Conservation (phyloP, 2,797 vertebrate genomes). For the Limnodromus scolopaceus region DNA sequence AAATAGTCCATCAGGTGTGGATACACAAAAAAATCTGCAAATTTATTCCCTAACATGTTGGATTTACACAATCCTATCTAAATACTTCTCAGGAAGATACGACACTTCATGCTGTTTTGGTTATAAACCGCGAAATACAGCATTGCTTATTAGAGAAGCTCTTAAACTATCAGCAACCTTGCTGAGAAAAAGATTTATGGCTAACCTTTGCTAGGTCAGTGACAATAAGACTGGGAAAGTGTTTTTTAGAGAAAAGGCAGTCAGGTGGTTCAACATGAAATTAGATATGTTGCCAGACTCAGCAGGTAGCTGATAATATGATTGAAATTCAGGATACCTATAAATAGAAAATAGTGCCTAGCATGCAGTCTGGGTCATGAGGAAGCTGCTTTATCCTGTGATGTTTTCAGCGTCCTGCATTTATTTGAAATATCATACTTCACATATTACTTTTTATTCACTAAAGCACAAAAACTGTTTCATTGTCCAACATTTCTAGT, state of each 20-base stretch:
- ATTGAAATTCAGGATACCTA: conserved; percentile 48
- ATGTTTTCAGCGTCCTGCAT: not conserved
- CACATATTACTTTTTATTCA: not conserved
- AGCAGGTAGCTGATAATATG: conserved; percentile 50
- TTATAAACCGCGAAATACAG: conserved; percentile 12
- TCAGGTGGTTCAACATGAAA: conserved; percentile 60
- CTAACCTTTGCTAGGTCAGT: conserved; percentile 64
- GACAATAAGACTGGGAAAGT: conserved; percentile 39
- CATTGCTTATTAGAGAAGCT: conserved; percentile 43
- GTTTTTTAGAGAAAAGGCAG: conserved; percentile 51
- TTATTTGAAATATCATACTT: not conserved
- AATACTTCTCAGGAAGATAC: conserved; percentile 1
- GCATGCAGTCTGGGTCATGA: not conserved
- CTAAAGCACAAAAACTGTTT: not conserved
- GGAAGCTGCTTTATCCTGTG: not conserved
- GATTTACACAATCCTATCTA: conserved; percentile 2
- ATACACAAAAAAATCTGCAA: not conserved
- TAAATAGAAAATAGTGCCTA: conserved; percentile 40
- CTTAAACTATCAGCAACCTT: conserved; percentile 49
- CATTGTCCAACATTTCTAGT: not conserved
- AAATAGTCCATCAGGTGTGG: not conserved
- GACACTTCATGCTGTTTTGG: conserved; percentile 3
- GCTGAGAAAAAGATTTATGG: conserved; percentile 69
- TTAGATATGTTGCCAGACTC: conserved; percentile 51
- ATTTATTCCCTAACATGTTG: not conserved